Evolutionary conservation across 2,888 invertebrate genomes (phyloP).

Genomic region (Zygogramma bicolorata): DNA sequence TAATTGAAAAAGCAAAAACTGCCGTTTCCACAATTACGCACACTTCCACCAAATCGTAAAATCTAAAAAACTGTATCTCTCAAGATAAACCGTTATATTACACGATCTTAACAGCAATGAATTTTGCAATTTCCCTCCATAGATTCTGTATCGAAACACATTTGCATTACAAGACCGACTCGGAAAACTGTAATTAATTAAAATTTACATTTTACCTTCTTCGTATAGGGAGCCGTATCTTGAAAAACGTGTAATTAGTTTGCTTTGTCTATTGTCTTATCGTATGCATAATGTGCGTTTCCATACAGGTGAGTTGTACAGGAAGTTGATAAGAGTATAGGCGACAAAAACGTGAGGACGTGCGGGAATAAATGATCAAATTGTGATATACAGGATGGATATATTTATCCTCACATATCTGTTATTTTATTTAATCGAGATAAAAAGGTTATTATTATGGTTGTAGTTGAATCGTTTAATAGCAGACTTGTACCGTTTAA

Average conservation of each 20-base stretch:
- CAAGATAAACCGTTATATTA: background rate
- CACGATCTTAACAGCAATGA: background rate
- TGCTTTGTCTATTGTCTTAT: constrained; percentile 2
- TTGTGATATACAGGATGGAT: background rate
- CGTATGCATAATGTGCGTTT: background rate
- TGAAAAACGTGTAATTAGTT: background rate
- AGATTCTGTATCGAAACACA: background rate
- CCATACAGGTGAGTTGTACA: background rate
- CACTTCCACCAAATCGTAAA: background rate
- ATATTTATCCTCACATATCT: background rate
- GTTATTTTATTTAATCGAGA: too few relatives aligned
- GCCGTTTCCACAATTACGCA: background rate
- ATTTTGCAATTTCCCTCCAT: background rate
- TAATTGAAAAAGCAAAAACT: background rate
- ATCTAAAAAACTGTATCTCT: background rate
- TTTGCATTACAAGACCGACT: background rate
- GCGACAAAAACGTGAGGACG: background rate
- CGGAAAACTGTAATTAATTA: background rate
- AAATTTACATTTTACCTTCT: background rate
- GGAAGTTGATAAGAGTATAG: background rate
- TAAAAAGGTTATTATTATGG: too few relatives aligned
- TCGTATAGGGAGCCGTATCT: background rate
- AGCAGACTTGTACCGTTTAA: too few relatives aligned
- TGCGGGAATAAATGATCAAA: background rate
- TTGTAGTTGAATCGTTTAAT: too few relatives aligned